A percentile compares a stretch with the other conserved stretches of the same genome.
Conservation (phyloP, 2,113 vertebrate genomes). For the Chionodraco myersi region DNA sequence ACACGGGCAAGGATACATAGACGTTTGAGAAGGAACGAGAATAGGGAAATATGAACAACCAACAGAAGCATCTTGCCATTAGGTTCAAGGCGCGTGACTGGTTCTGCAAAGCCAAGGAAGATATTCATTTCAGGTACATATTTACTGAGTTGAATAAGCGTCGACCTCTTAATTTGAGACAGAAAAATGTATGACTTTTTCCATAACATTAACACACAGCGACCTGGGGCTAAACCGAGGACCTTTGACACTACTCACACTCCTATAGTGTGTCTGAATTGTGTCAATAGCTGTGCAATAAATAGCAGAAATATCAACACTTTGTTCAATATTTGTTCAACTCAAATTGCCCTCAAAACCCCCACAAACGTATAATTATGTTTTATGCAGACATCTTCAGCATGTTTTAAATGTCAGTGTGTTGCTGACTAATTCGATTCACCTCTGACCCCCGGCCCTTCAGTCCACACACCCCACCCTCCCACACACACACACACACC, state of each 20-base stretch:
- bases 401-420: slow-evolving; percentile 72
- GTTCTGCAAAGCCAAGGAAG: no score
- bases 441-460: slow-evolving; percentile 41
- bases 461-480: slow-evolving; percentile 16
- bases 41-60: no score
- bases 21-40: no score
- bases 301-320: background rate
- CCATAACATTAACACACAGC: background rate
- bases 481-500: slow-evolving; percentile 49
- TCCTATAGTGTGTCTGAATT: background rate
- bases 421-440: slow-evolving; percentile 53
- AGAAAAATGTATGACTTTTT: no score
- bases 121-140: no score
- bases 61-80: no score
- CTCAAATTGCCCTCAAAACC: background rate
- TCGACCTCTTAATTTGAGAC: no score
- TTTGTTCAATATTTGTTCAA: background rate
- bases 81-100: no score
- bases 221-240: background rate
- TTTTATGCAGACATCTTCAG: slow-evolving; percentile 33
- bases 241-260: background rate
- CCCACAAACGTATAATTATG: slow-evolving; percentile 11
- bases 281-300: background rate
- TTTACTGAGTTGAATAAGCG: no score
- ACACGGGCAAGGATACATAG: no score